phyloP scores from a whole-genome alignment of 2,797 vertebrate species.

The Salarias fasciatus region DNA sequence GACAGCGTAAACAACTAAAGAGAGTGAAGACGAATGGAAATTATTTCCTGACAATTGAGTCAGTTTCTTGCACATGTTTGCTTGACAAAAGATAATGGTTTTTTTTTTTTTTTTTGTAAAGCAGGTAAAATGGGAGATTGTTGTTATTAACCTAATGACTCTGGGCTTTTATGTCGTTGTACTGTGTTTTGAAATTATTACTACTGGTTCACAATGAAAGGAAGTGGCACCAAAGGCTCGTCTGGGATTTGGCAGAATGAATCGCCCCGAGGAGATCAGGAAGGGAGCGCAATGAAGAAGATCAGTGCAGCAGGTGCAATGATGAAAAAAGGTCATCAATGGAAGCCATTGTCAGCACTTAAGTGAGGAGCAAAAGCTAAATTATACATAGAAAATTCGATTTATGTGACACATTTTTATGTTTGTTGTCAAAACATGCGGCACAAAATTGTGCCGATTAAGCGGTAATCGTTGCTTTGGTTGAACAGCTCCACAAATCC shows the following conservation, averaged over 20 bases:
- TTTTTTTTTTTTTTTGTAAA: no score
- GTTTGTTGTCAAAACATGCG: slow-evolving; percentile 15
- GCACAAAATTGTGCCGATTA: slow-evolving; percentile 23
- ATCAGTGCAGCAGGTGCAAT: slow-evolving; percentile 19
- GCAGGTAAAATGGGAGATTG: slow-evolving; percentile 50
- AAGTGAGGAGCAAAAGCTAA: slow-evolving; percentile 26
- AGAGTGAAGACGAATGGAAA: slow-evolving; percentile 15
- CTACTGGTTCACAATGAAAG: slow-evolving; percentile 40
- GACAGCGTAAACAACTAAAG: slow-evolving; percentile 54
- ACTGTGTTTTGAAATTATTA: slow-evolving; percentile 48
- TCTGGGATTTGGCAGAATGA: slow-evolving; percentile 46
- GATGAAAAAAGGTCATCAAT: slow-evolving; percentile 56
- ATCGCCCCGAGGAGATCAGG: slow-evolving; percentile 29
- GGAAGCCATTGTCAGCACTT: slow-evolving; percentile 40
- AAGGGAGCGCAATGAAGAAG: slow-evolving; percentile 12
- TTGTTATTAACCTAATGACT: slow-evolving; percentile 51
- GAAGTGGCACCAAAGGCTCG: slow-evolving; percentile 31
- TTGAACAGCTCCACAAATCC: slow-evolving; percentile 38
- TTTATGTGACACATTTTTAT: neutral
- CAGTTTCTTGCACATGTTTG: slow-evolving; percentile 29
- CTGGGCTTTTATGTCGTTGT: slow-evolving; percentile 43
- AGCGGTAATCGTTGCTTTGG: slow-evolving; percentile 16
- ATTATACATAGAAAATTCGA: slow-evolving; percentile 14
- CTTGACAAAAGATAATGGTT: slow-evolving; percentile 64
- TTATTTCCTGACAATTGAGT: slow-evolving; percentile 48